A percentile compares a stretch with the other conserved stretches of the same genome.
Conservation (phyloP, 1,140 invertebrate genomes). For the Procambarus virginalis region DNA sequence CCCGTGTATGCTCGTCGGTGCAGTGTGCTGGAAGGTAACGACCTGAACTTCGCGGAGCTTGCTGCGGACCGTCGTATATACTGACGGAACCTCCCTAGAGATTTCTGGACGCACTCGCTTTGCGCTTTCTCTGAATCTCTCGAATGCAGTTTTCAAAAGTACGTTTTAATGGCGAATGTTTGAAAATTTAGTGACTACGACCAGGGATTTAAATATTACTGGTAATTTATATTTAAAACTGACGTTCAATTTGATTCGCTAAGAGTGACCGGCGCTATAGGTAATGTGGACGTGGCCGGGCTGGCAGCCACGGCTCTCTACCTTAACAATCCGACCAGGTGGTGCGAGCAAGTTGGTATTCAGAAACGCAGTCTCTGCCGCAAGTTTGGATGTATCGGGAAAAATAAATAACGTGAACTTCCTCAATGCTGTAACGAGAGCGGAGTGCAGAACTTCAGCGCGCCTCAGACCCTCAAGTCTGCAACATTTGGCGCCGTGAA, state of each 20-base stretch:
- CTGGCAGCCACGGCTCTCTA: slow-evolving; percentile 22
- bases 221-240: slow-evolving; percentile 13
- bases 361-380: background rate
- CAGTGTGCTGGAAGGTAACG: slow-evolving; percentile 6
- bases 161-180: slow-evolving; percentile 44
- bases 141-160: background rate
- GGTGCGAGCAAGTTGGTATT: slow-evolving; percentile 29
- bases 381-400: background rate
- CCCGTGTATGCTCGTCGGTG: background rate
- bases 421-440: slow-evolving; percentile 26
- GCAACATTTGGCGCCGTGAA: slow-evolving; percentile 19
- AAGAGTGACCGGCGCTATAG: slow-evolving; percentile 14
- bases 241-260: background rate
- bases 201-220: background rate
- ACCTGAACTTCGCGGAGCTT: slow-evolving; percentile 22
- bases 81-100: background rate
- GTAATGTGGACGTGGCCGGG: slow-evolving; percentile 15
- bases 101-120: slow-evolving; percentile 39
- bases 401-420: slow-evolving; percentile 40
- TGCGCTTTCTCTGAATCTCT: background rate
- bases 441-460: slow-evolving; percentile 32
- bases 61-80: slow-evolving; percentile 38
- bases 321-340: slow-evolving; percentile 19
- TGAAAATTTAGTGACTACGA: slow-evolving; percentile 1
- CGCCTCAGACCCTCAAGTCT: slow-evolving; percentile 12